A percentile compares a stretch with the other conserved stretches of the same genome.
phyloP scores from a whole-genome alignment of 1,140 invertebrate species.

The Hycleus cichorii region DNA sequence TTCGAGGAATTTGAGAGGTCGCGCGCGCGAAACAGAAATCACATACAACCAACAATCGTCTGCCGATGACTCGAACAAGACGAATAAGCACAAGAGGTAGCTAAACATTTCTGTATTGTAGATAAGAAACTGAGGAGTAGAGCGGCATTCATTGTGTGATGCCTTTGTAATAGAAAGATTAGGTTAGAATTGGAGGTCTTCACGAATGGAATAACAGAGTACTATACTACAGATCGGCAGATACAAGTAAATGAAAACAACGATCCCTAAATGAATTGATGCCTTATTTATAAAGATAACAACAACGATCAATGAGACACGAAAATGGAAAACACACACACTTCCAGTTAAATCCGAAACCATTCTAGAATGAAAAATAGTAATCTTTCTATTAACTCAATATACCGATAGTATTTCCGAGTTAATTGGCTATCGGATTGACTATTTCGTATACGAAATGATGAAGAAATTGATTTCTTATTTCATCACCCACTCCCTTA shows the following conservation, averaged over 20 bases:
- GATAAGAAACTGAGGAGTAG: slow-evolving; percentile 21
- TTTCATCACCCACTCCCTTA: too few relatives aligned
- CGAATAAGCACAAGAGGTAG: background rate
- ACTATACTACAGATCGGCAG: background rate
- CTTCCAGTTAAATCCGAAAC: too few relatives aligned
- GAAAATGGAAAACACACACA: too few relatives aligned
- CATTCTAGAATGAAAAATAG: too few relatives aligned
- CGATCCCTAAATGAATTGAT: background rate
- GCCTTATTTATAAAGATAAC: too few relatives aligned
- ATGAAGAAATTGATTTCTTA: too few relatives aligned
- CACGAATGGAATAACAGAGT: background rate
- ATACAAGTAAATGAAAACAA: slow-evolving; percentile 14
- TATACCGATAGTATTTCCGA: too few relatives aligned
- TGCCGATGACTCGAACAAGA: slow-evolving; percentile 3
- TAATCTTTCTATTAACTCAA: too few relatives aligned
- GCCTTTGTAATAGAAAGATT: slow-evolving; percentile 31
- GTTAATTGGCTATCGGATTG: too few relatives aligned
- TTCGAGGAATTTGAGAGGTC: slow-evolving; percentile 22
- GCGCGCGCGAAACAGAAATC: slow-evolving; percentile 8
- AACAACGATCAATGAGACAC: too few relatives aligned
- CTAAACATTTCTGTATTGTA: background rate
- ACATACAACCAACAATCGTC: slow-evolving; percentile 2
- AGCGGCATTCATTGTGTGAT: slow-evolving; percentile 25
- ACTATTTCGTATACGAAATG: too few relatives aligned
- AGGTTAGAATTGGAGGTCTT: slow-evolving; percentile 27